A percentile compares a stretch with the other conserved stretches of the same genome.
phyloP scores from a whole-genome alignment of 2,113 vertebrate species.

The Lagenorhynchus albirostris region DNA sequence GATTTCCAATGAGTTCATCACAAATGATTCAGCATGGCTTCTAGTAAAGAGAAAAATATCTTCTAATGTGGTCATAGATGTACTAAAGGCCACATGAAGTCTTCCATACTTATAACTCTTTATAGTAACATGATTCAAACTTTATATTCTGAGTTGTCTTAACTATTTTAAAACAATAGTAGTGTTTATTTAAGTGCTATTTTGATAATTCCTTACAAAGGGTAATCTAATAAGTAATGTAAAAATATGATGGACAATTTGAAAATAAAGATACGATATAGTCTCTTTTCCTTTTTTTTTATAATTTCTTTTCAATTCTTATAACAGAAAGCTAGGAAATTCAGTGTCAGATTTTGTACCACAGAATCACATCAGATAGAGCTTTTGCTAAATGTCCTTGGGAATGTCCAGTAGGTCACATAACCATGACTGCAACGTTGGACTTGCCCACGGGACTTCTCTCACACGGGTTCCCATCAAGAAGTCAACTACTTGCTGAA shows the following conservation, averaged over 20 bases:
- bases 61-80: slow-evolving; percentile 7
- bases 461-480: background rate
- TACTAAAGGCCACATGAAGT: background rate
- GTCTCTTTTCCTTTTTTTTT: background rate
- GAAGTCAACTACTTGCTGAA: background rate
- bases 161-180: background rate
- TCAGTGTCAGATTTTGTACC: background rate
- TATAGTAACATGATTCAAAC: background rate
- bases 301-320: background rate
- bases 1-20: slow-evolving; percentile 52
- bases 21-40: background rate
- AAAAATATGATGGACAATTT: background rate
- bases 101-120: background rate
- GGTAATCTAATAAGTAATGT: background rate
- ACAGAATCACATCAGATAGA: background rate
- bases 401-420: background rate
- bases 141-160: background rate
- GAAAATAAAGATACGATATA: background rate
- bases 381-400: background rate
- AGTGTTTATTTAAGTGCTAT: background rate
- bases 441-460: background rate
- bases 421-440: background rate
- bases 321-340: background rate
- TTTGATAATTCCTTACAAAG: slow-evolving; percentile 7
- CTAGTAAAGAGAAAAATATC: background rate